These are phyloP conservation scores for Allolobophora icterica DNA, from an alignment of 2,888 invertebrate genomes.

Conservation along the genomic window DNA sequence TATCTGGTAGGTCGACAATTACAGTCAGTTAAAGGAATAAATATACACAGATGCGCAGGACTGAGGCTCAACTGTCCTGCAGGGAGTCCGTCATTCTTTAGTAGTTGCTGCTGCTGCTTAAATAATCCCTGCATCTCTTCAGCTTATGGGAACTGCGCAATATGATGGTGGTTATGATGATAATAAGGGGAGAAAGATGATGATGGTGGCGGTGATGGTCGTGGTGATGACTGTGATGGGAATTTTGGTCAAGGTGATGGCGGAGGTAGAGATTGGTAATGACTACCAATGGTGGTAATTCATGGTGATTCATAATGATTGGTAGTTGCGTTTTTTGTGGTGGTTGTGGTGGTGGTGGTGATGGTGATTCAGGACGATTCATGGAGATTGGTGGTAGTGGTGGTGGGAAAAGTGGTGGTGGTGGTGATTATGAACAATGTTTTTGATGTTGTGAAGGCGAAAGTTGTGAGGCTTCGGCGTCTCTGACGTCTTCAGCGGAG, in stretches of 20 bases:
- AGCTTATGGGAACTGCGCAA: not conserved
- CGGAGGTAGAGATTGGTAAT: no score
- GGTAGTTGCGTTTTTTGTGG: not conserved
- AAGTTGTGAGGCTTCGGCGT: not conserved
- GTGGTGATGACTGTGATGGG: not conserved
- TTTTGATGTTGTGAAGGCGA: not conserved
- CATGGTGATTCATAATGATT: no score
- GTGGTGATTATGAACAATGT: not conserved
- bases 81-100: not conserved
- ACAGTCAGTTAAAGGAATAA: not conserved
- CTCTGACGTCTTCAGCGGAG: not conserved
- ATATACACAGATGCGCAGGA: no score
- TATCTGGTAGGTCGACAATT: constrained; percentile 50
- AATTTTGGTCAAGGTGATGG: not conserved
- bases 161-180: not conserved
- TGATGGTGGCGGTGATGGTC: not conserved
- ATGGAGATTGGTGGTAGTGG: no score
- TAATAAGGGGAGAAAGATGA: not conserved
- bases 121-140: not conserved
- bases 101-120: not conserved
- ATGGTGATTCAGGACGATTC: no score
- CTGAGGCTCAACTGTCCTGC: no score
- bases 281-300: no score
- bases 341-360: no score
- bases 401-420: not conserved